Evolutionary conservation across 1,140 invertebrate genomes (phyloP).

Genomic region (Drosophila nigrodunni): DNA sequence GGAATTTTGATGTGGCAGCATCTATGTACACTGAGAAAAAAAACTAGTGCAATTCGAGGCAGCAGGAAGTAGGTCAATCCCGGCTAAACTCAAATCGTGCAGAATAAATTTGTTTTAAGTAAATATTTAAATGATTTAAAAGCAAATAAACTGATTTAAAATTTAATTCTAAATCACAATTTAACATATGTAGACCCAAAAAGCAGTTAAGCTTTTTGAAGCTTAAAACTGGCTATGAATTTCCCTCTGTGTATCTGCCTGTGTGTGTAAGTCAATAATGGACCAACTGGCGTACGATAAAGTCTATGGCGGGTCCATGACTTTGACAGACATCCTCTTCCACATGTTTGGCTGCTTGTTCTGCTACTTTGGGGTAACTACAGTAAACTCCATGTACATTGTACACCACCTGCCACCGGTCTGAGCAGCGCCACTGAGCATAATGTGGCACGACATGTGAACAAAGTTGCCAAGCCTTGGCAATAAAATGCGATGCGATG

Average conservation of each 20-base stretch:
- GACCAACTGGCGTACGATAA: slow-evolving; percentile 29
- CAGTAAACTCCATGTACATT: too few species aligned
- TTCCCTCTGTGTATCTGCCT: neutral
- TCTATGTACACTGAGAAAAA: too few species aligned
- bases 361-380: neutral
- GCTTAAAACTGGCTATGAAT: too few species aligned
- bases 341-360: neutral
- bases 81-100: too few species aligned
- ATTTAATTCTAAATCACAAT: too few species aligned
- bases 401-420: neutral
- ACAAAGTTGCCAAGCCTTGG: slow-evolving; percentile 15
- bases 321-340: slow-evolving; percentile 31
- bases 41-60: too few species aligned
- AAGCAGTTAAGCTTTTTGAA: too few species aligned
- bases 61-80: too few species aligned
- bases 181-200: too few species aligned
- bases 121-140: too few species aligned
- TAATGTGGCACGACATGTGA: slow-evolving; percentile 40
- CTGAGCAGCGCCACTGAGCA: slow-evolving; percentile 3
- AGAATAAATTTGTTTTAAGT: too few species aligned
- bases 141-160: too few species aligned
- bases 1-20: slow-evolving; percentile 62
- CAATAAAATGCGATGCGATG: slow-evolving; percentile 40
- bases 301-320: slow-evolving; percentile 8
- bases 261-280: slow-evolving; percentile 56